These are phyloP conservation scores for Polypedilum vanderplanki DNA, from an alignment of 1,140 invertebrate species.

Conservation along the genomic window DNA sequence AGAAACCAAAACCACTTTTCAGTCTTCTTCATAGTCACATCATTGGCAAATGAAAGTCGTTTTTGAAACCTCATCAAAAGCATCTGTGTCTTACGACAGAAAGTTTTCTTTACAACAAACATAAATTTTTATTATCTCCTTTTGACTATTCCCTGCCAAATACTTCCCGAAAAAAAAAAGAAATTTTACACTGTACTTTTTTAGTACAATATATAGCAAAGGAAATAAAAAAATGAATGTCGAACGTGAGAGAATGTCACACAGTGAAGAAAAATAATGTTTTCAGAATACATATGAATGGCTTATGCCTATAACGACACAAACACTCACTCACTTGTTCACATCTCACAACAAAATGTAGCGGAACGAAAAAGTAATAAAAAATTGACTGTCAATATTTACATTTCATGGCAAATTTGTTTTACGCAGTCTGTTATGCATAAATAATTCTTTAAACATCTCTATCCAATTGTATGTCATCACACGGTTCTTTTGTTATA, in stretches of 20 bases:
- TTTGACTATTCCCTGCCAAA: slow-evolving; percentile 6
- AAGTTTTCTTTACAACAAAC: slow-evolving; percentile 7
- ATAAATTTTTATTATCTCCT: slow-evolving; percentile 11
- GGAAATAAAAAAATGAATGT: too few species aligned
- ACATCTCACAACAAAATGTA: not conserved
- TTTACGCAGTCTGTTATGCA: slow-evolving; percentile 24
- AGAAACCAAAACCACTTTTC: too few species aligned
- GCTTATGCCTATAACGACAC: slow-evolving; percentile 4
- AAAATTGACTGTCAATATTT: slow-evolving; percentile 28
- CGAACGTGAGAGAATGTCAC: slow-evolving; percentile 13
- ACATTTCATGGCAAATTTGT: slow-evolving; percentile 25
- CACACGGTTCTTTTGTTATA: too few species aligned
- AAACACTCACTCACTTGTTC: not conserved
- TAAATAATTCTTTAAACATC: slow-evolving; percentile 27
- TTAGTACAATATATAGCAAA: too few species aligned
- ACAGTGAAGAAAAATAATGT: not conserved
- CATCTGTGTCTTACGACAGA: not conserved
- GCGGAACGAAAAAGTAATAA: slow-evolving; percentile 2
- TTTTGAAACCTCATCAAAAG: not conserved
- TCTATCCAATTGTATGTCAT: not conserved
- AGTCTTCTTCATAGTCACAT: too few species aligned
- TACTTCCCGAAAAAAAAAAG: not conserved
- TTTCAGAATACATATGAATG: not conserved
- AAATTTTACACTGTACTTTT: too few species aligned
- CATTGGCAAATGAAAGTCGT: not conserved